Conservation (phyloP, 2,797 vertebrate genomes). For the Macroramphosus scolopax region DNA sequence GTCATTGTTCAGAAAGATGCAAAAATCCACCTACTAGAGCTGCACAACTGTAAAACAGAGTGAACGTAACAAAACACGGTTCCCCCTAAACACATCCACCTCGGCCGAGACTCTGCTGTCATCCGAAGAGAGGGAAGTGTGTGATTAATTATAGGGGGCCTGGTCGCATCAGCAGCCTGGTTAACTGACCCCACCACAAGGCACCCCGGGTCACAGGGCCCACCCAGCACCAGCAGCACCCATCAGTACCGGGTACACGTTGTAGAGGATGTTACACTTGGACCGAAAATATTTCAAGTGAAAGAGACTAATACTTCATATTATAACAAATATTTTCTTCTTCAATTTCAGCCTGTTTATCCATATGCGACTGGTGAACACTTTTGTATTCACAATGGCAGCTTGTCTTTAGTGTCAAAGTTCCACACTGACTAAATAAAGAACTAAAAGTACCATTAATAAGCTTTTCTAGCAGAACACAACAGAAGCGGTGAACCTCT, state of each 20-base stretch:
- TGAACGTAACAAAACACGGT: no score
- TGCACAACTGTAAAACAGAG: no score
- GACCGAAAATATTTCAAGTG: neutral
- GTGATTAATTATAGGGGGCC: constrained; percentile 96
- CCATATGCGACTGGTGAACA: neutral
- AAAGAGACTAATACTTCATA: neutral
- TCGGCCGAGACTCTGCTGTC: no score
- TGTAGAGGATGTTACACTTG: constrained; percentile 14
- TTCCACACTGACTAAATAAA: constrained; percentile 7
- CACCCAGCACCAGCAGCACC: no score
- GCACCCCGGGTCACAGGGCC: constrained; percentile 88
- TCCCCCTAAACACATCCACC: no score
- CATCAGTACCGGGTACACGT: no score
- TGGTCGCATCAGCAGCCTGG: constrained; percentile 93
- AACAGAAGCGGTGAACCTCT: constrained; percentile 35
- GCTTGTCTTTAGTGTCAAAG: constrained; percentile 1
- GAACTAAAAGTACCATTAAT: constrained; percentile 17
- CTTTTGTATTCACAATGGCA: neutral
- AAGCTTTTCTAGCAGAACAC: constrained; percentile 15
- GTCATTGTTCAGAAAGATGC: no score
- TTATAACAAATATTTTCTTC: neutral
- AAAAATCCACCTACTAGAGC: no score
- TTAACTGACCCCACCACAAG: constrained; percentile 84
- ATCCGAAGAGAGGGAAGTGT: constrained; percentile 78
- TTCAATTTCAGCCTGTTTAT: neutral